Evolutionary conservation across 2,888 invertebrate species (phyloP).

Genomic region (Andricus curvator): DNA sequence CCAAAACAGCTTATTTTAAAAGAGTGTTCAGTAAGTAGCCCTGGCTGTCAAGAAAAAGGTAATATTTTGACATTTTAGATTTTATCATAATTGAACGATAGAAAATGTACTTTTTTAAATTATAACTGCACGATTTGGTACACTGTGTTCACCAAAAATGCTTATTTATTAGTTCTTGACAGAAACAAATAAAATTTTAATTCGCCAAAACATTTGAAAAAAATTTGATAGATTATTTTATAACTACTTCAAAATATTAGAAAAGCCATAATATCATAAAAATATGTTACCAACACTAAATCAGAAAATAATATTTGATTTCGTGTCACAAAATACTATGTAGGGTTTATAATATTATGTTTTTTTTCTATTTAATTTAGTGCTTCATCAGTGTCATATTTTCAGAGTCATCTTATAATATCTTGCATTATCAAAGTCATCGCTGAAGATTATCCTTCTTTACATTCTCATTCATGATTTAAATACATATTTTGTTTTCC

Average conservation of each 20-base stretch:
- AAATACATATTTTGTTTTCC: neutral
- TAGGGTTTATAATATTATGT: neutral
- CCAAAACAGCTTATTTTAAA: too few species aligned
- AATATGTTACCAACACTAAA: neutral
- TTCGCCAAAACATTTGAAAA: too few species aligned
- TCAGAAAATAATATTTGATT: neutral
- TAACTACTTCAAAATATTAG: neutral
- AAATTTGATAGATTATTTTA: neutral
- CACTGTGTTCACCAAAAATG: too few species aligned
- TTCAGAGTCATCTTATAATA: neutral
- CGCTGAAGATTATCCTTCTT: neutral
- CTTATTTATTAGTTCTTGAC: too few species aligned
- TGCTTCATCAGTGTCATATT: neutral
- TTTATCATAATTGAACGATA: too few species aligned
- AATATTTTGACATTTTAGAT: too few species aligned
- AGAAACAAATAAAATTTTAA: too few species aligned
- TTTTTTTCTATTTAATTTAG: neutral
- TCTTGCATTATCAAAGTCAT: neutral
- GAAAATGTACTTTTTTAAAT: too few species aligned
- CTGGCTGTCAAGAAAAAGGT: too few species aligned
- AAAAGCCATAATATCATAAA: neutral
- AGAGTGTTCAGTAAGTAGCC: too few species aligned
- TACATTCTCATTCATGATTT: neutral
- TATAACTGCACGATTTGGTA: too few species aligned
- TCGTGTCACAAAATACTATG: neutral